Base-by-base conservation (phyloP, 2,113 vertebrate species). In the Hippocampus barbouri region DNA sequence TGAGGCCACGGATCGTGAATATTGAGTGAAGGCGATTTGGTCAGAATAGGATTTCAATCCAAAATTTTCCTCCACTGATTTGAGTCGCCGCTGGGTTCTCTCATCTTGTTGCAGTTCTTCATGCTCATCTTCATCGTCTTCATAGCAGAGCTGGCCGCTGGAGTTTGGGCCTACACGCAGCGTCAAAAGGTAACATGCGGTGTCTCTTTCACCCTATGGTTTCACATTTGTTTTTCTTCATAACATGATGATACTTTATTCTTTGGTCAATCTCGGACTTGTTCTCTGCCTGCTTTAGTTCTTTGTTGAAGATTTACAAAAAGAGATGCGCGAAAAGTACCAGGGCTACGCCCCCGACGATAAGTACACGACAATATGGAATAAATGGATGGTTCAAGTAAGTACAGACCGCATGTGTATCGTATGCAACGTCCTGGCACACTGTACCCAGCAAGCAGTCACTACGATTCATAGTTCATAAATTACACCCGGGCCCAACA, bases 51-150 rank as follows among this genome's bases (percentile, higher is more conserved):
- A 20, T 1, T 61, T 60, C 72, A 60, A 27, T 68, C 30, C 27
- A 34, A 61, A 20, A 18, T 80, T 76, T 71, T 72, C 45, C 74
- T 51, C 73, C 68, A 67, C 66, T 72, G 25, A 15, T 6, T 27
- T 66, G 41, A 76, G 70, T 74, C 16, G 16, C 43, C 43, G 21
- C 40, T 70, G 66, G 67, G 20, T 40, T 14, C 45, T 47, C 63
- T 69, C 66, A 56, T 51, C 25, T 45, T 54, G 73, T 68, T 82
- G 49, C 93, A 98, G 97, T 98, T 97, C 90, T 98, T 98, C 92
- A 91, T 98, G 91, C 94, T 98, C 80, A 97, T 98, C 90, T 93
- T 98, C 85, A 79, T 97, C 84, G 96, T 98, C 90, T 98, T 98
- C 92, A 87, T 98, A 89, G 95, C 94, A 0, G 96, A 98, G 90